Evolutionary conservation across 2,113 vertebrate species (phyloP), one percentile per base, ranked within the genome.

Genomic region (Actenoides hombroni): DNA sequence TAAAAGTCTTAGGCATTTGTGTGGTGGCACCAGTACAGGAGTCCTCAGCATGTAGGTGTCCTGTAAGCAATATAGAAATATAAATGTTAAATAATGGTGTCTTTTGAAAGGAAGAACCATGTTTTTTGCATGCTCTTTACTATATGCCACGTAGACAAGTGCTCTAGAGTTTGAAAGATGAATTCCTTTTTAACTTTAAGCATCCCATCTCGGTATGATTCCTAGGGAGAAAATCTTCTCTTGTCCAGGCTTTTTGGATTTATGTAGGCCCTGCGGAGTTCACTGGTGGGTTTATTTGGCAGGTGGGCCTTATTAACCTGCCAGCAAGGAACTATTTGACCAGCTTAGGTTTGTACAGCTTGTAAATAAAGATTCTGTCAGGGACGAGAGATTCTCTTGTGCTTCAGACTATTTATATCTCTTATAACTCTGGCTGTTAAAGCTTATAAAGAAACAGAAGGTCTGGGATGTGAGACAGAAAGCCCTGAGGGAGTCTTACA

Each of bases 311-410:
- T 95, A 95, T 93, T 94, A 96, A 95, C 93, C 90, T 96, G 93
- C 96, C 93, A 96, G 90, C 93, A 88, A 95, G 92, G 75, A 92
- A 77, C 95, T 94, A 19, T 80, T 90, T 93, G 92, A 94, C 95
- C 92, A 88, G 93, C 87, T 90, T 83, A 37, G 59, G 75, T 94
- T 76, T 79, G 49, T 67, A 49, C 63, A 94, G 93, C 89, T 95
- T 96, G 94, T 96, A 96, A 96, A 95, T 95, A 96, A 97, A 91
- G 95, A 70, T 85, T 95, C 91, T 91, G 95, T 93, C 94, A 95
- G 67, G 84, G 78, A 97, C 91, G 78, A 88, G 92, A 91, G 90
- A 96, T 90, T 94, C 95, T 96, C 93, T 74, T 80, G 71, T 96
- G 93, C 92, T 90, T 94, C 5, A 4, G 78, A 95, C 95, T 97